Percentiles rank a stretch among this genome's conserved stretches.
These are phyloP conservation scores for Nylanderia fulva DNA, from an alignment of 1,140 invertebrate species.

Conservation along the genomic window DNA sequence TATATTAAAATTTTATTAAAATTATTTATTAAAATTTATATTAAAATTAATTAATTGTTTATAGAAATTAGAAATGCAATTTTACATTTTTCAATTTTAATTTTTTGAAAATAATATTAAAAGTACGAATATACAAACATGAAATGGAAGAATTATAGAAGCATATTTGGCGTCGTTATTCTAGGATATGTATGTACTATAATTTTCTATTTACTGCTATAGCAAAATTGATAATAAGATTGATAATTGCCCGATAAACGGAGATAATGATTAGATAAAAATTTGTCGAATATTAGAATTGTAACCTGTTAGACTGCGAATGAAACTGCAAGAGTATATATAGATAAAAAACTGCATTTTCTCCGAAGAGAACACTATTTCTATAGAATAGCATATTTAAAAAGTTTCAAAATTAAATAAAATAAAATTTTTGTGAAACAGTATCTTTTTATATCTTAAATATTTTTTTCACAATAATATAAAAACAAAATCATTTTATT, in stretches of 20 bases:
- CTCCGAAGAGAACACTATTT: not conserved
- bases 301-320: not conserved
- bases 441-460: not conserved
- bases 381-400: not conserved
- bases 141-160: not conserved
- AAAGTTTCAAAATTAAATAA: not conserved
- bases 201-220: not conserved
- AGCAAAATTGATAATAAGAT: not conserved
- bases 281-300: not conserved
- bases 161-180: not conserved
- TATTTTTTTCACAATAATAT: not conserved
- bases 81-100: not conserved
- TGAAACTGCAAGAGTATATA: not conserved
- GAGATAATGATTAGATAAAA: conserved; percentile 29
- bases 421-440: not conserved
- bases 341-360: not conserved
- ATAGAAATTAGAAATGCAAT: not conserved
- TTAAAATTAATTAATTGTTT: conserved; percentile 5
- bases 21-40: conserved; percentile 3
- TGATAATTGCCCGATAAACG: not conserved
- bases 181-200: conserved; percentile 7
- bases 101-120: not conserved
- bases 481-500: too few species aligned
- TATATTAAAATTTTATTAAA: too few species aligned
- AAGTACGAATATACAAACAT: not conserved